Evolutionary conservation across 2,113 vertebrate species (phyloP).

Genomic region (Aptenodytes forsteri): DNA sequence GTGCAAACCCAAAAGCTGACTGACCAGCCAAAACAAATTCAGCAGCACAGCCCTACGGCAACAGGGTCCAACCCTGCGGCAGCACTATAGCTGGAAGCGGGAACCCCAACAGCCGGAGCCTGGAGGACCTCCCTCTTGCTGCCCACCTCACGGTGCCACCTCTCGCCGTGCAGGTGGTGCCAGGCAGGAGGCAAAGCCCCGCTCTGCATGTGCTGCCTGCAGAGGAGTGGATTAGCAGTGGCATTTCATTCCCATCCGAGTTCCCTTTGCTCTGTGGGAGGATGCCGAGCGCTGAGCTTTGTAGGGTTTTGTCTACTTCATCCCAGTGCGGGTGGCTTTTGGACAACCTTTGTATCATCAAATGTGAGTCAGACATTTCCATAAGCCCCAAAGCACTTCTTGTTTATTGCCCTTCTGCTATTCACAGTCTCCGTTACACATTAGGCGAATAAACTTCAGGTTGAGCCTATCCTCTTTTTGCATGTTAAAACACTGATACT

Average conservation of each 20-base stretch:
- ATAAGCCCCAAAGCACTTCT: not conserved
- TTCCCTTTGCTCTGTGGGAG: not conserved
- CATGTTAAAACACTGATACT: not conserved
- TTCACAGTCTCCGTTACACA: not conserved
- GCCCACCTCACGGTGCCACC: not conserved
- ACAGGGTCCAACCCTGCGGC: fast-evolving
- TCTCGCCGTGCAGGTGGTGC: not conserved
- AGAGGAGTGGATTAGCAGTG: not conserved
- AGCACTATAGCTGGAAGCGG: not conserved
- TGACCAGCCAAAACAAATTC: not conserved
- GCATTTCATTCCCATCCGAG: not conserved
- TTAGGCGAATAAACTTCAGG: not conserved
- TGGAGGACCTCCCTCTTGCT: fast-evolving
- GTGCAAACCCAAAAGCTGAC: not conserved
- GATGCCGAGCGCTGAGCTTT: not conserved
- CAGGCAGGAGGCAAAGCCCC: not conserved
- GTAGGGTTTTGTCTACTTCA: not conserved
- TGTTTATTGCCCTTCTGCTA: not conserved
- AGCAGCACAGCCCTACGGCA: not conserved
- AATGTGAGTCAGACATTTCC: not conserved
- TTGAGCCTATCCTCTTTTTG: not conserved
- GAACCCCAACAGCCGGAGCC: not conserved
- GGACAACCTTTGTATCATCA: not conserved
- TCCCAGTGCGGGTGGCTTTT: not conserved
- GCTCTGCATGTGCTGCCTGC: not conserved